These are phyloP conservation scores for Lycaon pictus DNA, from an alignment of 2,113 vertebrate genomes.

Conservation along the genomic window DNA sequence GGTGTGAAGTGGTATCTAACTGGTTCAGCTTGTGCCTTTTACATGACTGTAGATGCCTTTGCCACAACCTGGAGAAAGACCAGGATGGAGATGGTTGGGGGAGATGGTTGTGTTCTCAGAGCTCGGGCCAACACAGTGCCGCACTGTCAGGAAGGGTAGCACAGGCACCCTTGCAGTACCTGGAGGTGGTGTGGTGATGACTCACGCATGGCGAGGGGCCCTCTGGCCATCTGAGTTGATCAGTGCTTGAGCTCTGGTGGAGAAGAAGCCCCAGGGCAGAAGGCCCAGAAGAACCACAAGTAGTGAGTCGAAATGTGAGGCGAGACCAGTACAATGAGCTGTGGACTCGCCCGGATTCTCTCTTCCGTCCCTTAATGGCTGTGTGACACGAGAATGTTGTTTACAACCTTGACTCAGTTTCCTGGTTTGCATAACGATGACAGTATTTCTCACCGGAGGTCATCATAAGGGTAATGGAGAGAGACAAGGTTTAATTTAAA, in stretches of 20 bases:
- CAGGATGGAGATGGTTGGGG: neutral
- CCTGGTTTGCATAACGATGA: neutral
- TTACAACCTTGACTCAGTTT: neutral
- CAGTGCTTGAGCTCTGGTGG: no score
- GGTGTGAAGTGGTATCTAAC: no score
- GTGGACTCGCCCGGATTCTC: no score
- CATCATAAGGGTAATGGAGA: neutral
- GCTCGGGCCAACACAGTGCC: no score
- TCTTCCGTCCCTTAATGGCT: neutral
- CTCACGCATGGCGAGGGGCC: neutral
- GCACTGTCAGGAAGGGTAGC: neutral
- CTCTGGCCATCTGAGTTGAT: neutral
- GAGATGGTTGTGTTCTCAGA: neutral
- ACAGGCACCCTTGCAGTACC: neutral
- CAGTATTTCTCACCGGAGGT: neutral
- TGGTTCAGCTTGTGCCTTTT: no score
- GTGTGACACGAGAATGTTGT: neutral
- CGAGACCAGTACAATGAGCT: neutral
- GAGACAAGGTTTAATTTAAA: neutral
- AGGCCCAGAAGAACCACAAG: neutral
- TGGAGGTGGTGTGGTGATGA: neutral
- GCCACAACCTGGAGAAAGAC: neutral
- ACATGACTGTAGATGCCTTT: neutral
- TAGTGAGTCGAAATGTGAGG: neutral
- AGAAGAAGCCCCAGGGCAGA: neutral